These are phyloP conservation scores for Iphiclides podalirius DNA, from an alignment of 2,888 invertebrate species.

Conservation along the genomic window DNA sequence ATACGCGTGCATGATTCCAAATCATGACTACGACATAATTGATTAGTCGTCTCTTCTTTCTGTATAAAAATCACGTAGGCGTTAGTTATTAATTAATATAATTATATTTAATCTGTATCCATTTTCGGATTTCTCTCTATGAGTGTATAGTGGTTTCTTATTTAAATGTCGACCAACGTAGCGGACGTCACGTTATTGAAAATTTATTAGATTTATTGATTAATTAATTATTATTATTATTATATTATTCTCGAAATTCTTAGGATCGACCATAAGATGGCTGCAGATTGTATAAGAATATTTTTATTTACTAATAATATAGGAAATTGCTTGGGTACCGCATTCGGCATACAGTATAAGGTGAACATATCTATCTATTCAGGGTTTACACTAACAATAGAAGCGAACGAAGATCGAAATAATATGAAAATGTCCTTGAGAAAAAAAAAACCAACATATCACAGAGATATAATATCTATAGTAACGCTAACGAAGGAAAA, in stretches of 20 bases:
- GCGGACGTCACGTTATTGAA: slow-evolving; percentile 77
- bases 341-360: slow-evolving; percentile 48
- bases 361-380: slow-evolving; percentile 71
- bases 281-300: slow-evolving; percentile 74
- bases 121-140: slow-evolving; percentile 79
- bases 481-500: slow-evolving; percentile 43
- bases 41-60: slow-evolving; percentile 70
- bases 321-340: slow-evolving; percentile 70
- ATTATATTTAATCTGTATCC: slow-evolving; percentile 78
- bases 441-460: slow-evolving; percentile 63
- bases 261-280: slow-evolving; percentile 78
- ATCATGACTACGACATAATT: slow-evolving; percentile 59
- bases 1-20: slow-evolving; percentile 77
- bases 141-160: slow-evolving; percentile 78
- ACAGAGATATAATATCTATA: slow-evolving; percentile 51
- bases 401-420: slow-evolving; percentile 41
- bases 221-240: slow-evolving; percentile 54
- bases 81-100: slow-evolving; percentile 76
- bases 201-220: slow-evolving; percentile 69
- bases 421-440: slow-evolving; percentile 36
- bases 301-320: slow-evolving; percentile 74
- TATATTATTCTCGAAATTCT: slow-evolving; percentile 63
- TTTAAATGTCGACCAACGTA: slow-evolving; percentile 80
- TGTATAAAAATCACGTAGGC: slow-evolving; percentile 71
- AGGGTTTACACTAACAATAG: slow-evolving; percentile 54